Conservation (phyloP, 2,888 invertebrate genomes). For the Frankliniella intonsa region DNA sequence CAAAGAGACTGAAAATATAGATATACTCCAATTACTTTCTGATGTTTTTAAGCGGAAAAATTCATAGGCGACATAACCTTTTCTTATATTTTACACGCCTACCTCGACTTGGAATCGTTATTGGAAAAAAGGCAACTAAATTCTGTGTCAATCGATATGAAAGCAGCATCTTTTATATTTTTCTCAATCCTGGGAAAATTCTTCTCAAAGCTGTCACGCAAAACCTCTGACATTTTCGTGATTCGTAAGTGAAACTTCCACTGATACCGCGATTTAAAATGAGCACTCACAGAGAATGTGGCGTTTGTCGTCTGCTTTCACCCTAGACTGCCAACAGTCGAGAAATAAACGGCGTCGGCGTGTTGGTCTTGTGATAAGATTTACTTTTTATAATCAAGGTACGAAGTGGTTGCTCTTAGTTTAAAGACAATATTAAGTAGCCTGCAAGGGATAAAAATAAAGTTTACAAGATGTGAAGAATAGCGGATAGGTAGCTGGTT, state of each 20-base stretch:
- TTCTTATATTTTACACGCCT: slow-evolving; percentile 38
- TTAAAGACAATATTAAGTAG: no score
- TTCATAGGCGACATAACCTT: slow-evolving; percentile 25
- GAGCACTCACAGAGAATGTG: no score
- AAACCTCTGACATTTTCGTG: slow-evolving; percentile 57
- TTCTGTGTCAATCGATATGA: slow-evolving; percentile 68
- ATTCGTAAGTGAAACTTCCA: no score
- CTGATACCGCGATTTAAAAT: no score
- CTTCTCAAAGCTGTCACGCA: slow-evolving; percentile 56
- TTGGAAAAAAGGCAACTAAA: slow-evolving; percentile 58
- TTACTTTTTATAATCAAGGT: no score
- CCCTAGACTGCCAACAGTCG: neutral
- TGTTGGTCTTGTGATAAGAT: no score
- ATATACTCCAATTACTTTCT: slow-evolving; percentile 11
- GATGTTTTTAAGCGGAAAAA: neutral
- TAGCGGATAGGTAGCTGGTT: neutral
- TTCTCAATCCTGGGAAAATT: slow-evolving; percentile 54
- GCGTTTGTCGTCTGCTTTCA: neutral
- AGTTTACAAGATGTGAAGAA: neutral
- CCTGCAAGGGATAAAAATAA: neutral
- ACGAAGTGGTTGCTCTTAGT: no score
- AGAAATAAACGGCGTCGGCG: neutral
- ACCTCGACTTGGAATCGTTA: slow-evolving; percentile 54
- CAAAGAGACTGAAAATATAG: slow-evolving; percentile 55
- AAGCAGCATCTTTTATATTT: slow-evolving; percentile 55